Evolutionary conservation across 2,888 invertebrate genomes (phyloP), one percentile per base, ranked within the genome.

Genomic region (Morpho achilles): DNA sequence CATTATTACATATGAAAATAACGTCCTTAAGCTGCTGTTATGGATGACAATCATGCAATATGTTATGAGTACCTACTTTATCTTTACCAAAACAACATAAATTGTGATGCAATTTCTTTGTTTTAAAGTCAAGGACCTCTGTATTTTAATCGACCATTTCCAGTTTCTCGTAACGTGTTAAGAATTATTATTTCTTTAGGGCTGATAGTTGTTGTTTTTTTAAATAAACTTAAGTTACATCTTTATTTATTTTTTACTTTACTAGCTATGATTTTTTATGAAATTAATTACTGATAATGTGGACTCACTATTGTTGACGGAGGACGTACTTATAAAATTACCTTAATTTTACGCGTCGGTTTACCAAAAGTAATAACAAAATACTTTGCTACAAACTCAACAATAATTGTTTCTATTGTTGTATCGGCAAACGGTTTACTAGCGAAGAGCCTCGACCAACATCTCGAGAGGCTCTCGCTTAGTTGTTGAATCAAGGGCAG

Each of bases 121-220:
- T 71, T 68, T 64, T 63, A 76, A 73, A 80, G 82, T 82, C 84
- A 84, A 84, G 82, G 84, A 82, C 80, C 82, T 72, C 65, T 58
- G 57, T 60, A 66, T 63, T 75, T 71, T 72, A 75, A 73, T 76
- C 70, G 69, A 58, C 68, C 69, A 73, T 77, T 78, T 80, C 82
- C 80, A 80, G 76, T 76, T 74, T 73, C 66, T 69, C 63, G 61
- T 73, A 69, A 77, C 81, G 77, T 80, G 77, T 70, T 64, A 68
- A 63, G 79, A 82, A 80, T 84, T 69, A 71, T 74, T 74, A 67
- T 75, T 47, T 54, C 8, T 67, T 53, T 50, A 55, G 50, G 55
- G 55, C 16, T 55, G 55, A 16, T 32, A 22, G 40, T 53, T 45
- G 39, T 45, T 23, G n/a, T 16, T 50, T 16, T 5, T 41, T 40